These are phyloP conservation scores for Ctenochaetus hawaiiensis DNA, from an alignment of 2,797 vertebrate species.

Conservation along the genomic window DNA sequence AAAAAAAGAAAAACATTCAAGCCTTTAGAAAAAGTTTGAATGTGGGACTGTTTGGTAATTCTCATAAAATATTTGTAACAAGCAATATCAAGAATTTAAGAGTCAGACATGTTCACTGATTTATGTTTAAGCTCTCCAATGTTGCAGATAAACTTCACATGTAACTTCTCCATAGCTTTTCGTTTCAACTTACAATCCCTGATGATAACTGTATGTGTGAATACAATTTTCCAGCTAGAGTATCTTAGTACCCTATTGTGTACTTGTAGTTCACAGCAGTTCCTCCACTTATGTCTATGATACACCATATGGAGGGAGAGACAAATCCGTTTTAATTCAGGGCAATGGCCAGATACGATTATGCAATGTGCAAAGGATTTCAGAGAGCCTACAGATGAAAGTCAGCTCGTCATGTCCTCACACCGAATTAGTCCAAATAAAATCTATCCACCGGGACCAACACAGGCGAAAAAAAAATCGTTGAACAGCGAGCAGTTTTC, in stretches of 20 bases:
- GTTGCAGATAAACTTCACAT: too few species aligned
- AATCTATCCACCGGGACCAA: not conserved
- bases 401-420: not conserved
- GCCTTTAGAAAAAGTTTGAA: not conserved
- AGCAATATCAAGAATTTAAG: too few species aligned
- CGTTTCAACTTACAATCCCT: not conserved
- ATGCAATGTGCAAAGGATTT: conserved; percentile 51
- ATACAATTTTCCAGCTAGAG: not conserved
- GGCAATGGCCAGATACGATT: conserved; percentile 41
- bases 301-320: conserved; percentile 14
- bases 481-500: not conserved
- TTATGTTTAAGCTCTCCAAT: too few species aligned
- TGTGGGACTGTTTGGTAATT: not conserved
- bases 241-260: not conserved
- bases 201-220: not conserved
- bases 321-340: conserved; percentile 41
- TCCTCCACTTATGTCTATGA: not conserved
- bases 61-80: too few species aligned
- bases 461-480: not conserved
- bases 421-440: not conserved
- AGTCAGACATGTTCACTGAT: too few species aligned
- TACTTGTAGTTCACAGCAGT: not conserved
- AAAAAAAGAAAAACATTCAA: not conserved
- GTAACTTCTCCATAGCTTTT: too few species aligned
- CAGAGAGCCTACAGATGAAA: conserved; percentile 22